phyloP scores from a whole-genome alignment of 2,888 invertebrate species.

The Eumacrocentrus americanus region DNA sequence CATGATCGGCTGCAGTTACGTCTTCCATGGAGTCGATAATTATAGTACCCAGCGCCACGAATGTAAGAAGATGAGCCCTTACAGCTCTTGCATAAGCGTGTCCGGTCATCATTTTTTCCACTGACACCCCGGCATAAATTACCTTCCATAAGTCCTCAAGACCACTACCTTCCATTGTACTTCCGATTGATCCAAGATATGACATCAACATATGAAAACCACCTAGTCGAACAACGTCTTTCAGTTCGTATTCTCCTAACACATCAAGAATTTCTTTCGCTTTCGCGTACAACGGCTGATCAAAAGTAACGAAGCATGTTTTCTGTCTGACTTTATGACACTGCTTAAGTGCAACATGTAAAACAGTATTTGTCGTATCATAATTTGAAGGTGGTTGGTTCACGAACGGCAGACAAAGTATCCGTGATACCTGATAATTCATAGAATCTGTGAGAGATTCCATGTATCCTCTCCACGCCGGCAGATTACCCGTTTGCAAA shows the following conservation, averaged over 20 bases:
- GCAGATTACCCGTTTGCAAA: too few relatives aligned
- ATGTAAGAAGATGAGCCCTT: conserved; percentile 25
- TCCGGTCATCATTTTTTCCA: neutral
- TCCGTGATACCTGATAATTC: too few relatives aligned
- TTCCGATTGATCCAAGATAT: conserved; percentile 26
- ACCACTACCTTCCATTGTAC: conserved; percentile 31
- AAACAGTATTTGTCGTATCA: conserved; percentile 14
- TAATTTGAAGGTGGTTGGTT: conserved; percentile 22
- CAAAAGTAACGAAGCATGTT: too few relatives aligned
- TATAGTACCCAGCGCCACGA: neutral
- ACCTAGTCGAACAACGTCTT: conserved; percentile 23
- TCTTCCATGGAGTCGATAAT: too few relatives aligned
- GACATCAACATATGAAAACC: conserved; percentile 30
- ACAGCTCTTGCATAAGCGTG: neutral
- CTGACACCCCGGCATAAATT: conserved; percentile 17
- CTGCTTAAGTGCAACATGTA: conserved; percentile 31
- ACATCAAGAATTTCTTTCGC: conserved; percentile 30
- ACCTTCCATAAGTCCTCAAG: conserved; percentile 25
- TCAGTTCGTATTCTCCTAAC: too few relatives aligned
- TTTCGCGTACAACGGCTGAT: too few relatives aligned
- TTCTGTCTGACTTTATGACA: conserved; percentile 32
- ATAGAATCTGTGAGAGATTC: too few relatives aligned
- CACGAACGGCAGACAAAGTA: conserved; percentile 20
- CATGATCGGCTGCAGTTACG: too few relatives aligned
- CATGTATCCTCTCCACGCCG: too few relatives aligned